Percentiles rank a stretch among this genome's conserved stretches.
These are phyloP conservation scores for Heliocidaris erythrogramma DNA, from an alignment of 35 echinoderm and acorn worm genomes.

Conservation along the genomic window DNA sequence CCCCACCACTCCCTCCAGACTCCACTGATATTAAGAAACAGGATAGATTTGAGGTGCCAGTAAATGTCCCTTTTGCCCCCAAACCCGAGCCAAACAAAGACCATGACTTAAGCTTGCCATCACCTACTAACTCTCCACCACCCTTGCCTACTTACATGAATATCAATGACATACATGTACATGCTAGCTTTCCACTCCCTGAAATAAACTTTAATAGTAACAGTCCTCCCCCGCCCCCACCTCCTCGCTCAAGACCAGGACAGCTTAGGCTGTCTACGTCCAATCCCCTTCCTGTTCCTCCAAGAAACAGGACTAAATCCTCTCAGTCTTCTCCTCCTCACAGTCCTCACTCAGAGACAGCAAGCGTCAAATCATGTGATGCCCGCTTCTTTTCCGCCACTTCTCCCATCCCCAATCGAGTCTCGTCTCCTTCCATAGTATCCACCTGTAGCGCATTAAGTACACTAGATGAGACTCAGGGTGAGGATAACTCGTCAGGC, in stretches of 20 bases:
- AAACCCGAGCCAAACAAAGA: not conserved
- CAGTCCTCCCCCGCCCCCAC: conserved; percentile 40
- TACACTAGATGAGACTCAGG: conserved; percentile 12
- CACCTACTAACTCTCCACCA: conserved; percentile 45
- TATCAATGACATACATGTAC: conserved; percentile 30
- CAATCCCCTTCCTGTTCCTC: conserved; percentile 52
- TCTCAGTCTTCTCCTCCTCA: conserved; percentile 28
- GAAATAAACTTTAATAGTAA: conserved; percentile 42
- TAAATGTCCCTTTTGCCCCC: not conserved
- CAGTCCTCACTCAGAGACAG: conserved; percentile 42
- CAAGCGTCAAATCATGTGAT: conserved; percentile 38
- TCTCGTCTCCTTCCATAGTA: conserved; percentile 28
- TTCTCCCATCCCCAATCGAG: conserved; percentile 5
- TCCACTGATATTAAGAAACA: not conserved
- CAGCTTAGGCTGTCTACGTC: not conserved
- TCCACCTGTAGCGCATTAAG: conserved; percentile 24
- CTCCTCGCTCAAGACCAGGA: conserved; percentile 6
- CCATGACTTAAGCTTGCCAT: conserved; percentile 21
- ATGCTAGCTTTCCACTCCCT: conserved; percentile 12
- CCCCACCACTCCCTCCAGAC: conserved; percentile 57
- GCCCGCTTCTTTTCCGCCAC: conserved; percentile 8
- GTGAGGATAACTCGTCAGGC: conserved; percentile 8
- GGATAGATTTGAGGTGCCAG: not conserved
- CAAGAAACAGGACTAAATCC: conserved; percentile 42
- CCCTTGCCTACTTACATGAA: conserved; percentile 56